These are phyloP conservation scores for Asarcornis scutulata DNA, from an alignment of 2,113 vertebrate species.

Conservation along the genomic window DNA sequence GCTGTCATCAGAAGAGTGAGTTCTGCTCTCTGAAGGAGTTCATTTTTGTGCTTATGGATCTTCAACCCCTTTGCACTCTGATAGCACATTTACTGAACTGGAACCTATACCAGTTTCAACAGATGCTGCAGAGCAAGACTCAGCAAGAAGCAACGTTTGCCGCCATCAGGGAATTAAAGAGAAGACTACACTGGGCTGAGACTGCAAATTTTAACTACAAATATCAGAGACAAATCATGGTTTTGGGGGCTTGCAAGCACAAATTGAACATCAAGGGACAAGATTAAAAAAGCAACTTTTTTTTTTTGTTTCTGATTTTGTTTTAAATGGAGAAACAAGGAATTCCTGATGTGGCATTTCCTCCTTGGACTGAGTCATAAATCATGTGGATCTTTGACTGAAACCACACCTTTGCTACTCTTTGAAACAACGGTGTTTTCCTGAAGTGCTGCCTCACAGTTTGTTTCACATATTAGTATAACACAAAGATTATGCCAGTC, in stretches of 20 bases:
- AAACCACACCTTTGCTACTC: background rate
- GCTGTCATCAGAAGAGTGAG: background rate
- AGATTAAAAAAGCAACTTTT: background rate
- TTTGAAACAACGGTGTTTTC: rapidly evolving
- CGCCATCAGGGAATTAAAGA: background rate
- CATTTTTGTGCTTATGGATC: background rate
- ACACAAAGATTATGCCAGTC: background rate
- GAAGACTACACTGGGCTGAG: background rate
- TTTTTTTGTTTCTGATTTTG: background rate
- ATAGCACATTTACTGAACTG: background rate
- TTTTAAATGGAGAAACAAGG: background rate
- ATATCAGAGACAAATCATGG: background rate
- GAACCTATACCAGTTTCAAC: background rate
- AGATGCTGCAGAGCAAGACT: background rate
- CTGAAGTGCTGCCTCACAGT: background rate
- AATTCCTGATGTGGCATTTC: background rate
- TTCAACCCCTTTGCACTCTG: background rate
- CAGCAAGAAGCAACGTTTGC: background rate
- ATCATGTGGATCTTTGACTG: background rate
- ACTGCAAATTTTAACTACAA: background rate
- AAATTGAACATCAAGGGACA: background rate
- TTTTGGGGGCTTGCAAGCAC: background rate
- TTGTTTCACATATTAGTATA: background rate
- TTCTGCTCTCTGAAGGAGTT: background rate
- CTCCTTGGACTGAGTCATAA: background rate